These are phyloP conservation scores for Eulithis prunata DNA, from an alignment of 2,888 invertebrate species.

Conservation along the genomic window DNA sequence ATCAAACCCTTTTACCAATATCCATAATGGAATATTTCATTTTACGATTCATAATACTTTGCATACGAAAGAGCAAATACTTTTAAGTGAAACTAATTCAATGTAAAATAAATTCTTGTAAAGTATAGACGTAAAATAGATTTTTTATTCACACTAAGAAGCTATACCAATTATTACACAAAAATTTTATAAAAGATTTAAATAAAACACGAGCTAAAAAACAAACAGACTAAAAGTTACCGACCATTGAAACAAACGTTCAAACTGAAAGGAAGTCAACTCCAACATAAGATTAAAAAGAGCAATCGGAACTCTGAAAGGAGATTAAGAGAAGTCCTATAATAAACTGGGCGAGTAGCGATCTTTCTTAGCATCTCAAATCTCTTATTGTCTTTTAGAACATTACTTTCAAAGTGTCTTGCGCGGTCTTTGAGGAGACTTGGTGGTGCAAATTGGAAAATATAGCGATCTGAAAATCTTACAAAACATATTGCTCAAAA, in stretches of 20 bases:
- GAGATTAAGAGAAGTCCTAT: constrained; percentile 45
- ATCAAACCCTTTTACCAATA: background rate
- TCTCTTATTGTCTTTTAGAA: constrained; percentile 63
- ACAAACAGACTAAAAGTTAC: background rate
- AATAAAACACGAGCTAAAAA: background rate
- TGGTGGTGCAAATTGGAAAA: constrained; percentile 45
- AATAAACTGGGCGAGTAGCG: constrained; percentile 59
- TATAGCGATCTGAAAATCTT: background rate
- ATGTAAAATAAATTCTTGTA: too few relatives aligned
- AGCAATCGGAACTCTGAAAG: constrained; percentile 42
- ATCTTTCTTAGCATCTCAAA: constrained; percentile 56
- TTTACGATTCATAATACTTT: background rate
- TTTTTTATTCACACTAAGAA: too few relatives aligned
- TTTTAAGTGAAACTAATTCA: too few relatives aligned
- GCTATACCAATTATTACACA: too few relatives aligned
- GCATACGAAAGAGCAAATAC: background rate
- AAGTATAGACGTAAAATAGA: too few relatives aligned
- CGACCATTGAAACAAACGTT: constrained; percentile 18
- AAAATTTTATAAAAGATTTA: too few relatives aligned
- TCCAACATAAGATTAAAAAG: constrained; percentile 41
- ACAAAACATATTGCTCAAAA: too few relatives aligned
- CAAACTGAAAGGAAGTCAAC: constrained; percentile 20
- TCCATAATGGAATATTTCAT: background rate
- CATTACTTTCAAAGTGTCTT: constrained; percentile 56
- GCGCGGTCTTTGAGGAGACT: constrained; percentile 47